Evolutionary conservation across 2,113 vertebrate genomes (phyloP).

Genomic region (Ursus arctos): DNA sequence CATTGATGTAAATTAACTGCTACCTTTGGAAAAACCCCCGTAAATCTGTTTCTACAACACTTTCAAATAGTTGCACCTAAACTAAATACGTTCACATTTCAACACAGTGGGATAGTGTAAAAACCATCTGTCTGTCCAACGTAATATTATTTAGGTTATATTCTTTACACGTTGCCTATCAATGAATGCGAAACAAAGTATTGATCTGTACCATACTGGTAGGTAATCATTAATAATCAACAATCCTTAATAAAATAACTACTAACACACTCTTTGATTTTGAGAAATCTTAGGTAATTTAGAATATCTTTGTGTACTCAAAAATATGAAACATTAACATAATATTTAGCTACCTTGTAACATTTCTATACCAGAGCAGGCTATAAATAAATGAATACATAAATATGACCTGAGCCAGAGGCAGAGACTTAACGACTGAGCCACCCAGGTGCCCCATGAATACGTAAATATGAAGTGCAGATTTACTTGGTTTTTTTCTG

Average conservation of each 20-base stretch:
- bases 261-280: neutral
- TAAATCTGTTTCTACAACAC: neutral
- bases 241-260: neutral
- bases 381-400: neutral
- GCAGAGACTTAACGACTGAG: too few relatives aligned
- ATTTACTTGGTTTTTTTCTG: neutral
- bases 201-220: neutral
- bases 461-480: neutral
- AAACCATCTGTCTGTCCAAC: neutral
- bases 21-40: neutral
- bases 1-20: neutral
- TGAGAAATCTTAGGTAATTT: neutral
- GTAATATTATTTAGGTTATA: neutral
- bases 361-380: neutral
- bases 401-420: neutral
- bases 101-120: neutral
- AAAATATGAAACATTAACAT: neutral
- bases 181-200: neutral
- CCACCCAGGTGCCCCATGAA: neutral
- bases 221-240: neutral
- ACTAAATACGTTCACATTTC: neutral
- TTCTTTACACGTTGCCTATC: neutral
- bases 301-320: neutral
- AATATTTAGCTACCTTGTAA: neutral
- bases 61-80: conserved; percentile 14